Evolutionary conservation across 2,888 invertebrate species (phyloP).

Genomic region (Scotopteryx bipunctaria): DNA sequence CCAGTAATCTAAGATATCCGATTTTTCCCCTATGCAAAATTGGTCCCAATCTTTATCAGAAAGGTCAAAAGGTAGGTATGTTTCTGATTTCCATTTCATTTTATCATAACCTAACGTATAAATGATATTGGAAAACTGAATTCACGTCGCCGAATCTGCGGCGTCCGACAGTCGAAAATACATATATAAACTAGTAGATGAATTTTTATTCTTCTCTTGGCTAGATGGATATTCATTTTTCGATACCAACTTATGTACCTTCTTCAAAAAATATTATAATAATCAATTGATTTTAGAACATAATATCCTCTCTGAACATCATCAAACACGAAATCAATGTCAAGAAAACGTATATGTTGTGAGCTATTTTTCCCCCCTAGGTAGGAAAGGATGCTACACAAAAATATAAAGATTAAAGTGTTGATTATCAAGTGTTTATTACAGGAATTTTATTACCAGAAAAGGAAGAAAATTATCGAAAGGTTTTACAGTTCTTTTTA

Average conservation of each 20-base stretch:
- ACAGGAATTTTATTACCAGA: no score
- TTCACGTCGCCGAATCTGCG: constrained; percentile 42
- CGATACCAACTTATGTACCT: neutral
- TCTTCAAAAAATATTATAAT: neutral
- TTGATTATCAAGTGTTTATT: no score
- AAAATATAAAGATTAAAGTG: no score
- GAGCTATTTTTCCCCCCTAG: constrained; percentile 14
- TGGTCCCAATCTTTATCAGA: constrained; percentile 54
- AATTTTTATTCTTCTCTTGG: constrained; percentile 22
- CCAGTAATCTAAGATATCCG: constrained; percentile 5
- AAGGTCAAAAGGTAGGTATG: constrained; percentile 61
- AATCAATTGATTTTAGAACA: neutral
- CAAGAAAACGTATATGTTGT: constrained; percentile 15
- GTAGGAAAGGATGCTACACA: no score
- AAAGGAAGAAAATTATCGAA: no score
- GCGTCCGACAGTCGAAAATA: constrained; percentile 35
- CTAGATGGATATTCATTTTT: neutral
- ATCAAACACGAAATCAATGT: constrained; percentile 4
- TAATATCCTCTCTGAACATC: constrained; percentile 1
- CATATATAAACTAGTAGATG: constrained; percentile 31
- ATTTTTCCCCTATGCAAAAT: constrained; percentile 47
- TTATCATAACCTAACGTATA: constrained; percentile 53
- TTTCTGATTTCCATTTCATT: constrained; percentile 63
- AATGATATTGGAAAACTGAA: constrained; percentile 53
- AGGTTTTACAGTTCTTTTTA: no score